Conservation (phyloP, 64 coral and sea anemone genomes). For the Actinia equina region DNA sequence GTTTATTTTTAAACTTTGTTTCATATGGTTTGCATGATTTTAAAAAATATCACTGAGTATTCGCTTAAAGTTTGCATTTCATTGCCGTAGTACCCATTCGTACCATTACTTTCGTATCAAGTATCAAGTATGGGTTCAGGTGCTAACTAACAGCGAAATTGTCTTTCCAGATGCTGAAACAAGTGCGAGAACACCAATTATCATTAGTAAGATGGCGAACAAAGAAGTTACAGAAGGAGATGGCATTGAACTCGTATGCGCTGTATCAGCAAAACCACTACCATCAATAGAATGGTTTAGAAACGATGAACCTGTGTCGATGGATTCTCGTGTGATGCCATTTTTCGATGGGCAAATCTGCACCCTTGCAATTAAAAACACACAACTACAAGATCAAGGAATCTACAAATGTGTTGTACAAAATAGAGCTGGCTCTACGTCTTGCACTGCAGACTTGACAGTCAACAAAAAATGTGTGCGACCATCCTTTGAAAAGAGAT, state of each 20-base stretch:
- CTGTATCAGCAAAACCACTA: constrained; percentile 54
- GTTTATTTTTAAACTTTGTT: background rate
- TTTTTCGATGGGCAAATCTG: constrained; percentile 57
- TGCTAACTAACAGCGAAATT: background rate
- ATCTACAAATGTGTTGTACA: constrained; percentile 66
- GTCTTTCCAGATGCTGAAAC: background rate
- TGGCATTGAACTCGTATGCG: constrained; percentile 49
- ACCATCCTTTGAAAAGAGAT: background rate
- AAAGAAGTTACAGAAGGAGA: constrained; percentile 65
- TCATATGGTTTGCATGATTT: background rate
- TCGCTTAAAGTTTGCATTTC: too few relatives aligned
- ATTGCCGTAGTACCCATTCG: too few relatives aligned
- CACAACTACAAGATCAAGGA: constrained; percentile 54
- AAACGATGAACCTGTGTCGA: constrained; percentile 51
- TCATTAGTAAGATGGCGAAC: background rate
- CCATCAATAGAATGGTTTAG: constrained; percentile 72
- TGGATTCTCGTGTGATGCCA: constrained; percentile 33
- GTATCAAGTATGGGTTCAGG: background rate
- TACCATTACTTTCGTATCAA: background rate
- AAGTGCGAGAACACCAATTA: background rate
- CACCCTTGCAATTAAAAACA: constrained; percentile 31
- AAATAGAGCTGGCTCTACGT: constrained; percentile 55
- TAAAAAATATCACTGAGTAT: background rate
- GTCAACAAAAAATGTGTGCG: constrained; percentile 28
- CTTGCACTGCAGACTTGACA: constrained; percentile 39